Evolutionary conservation across 2,888 invertebrate genomes (phyloP).

Genomic region (Tortrix viridana): DNA sequence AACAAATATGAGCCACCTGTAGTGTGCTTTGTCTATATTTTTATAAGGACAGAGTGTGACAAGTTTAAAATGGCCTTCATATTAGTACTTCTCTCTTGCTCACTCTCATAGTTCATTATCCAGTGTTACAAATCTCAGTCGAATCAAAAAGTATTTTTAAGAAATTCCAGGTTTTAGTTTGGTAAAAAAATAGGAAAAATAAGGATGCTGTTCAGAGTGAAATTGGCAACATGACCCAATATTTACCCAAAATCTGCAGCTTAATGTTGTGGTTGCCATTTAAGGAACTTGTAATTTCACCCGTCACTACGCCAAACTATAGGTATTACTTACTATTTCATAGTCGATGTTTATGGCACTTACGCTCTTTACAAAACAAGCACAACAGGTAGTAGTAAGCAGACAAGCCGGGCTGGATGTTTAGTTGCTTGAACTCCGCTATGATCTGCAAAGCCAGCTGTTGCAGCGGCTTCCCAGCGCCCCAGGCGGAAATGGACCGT

Average conservation of each 20-base stretch:
- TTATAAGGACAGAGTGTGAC: background rate
- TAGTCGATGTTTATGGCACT: conserved; percentile 60
- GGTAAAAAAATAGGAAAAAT: too few relatives aligned
- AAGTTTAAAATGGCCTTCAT: too few relatives aligned
- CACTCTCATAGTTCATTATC: too few relatives aligned
- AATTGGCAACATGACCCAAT: too few relatives aligned
- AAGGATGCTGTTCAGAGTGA: too few relatives aligned
- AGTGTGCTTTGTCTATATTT: background rate
- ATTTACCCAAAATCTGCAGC: background rate
- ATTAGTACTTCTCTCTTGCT: too few relatives aligned
- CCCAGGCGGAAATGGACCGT: conserved; percentile 72
- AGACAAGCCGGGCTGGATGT: conserved; percentile 89
- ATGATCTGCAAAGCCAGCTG: conserved; percentile 64
- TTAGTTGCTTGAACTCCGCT: conserved; percentile 79
- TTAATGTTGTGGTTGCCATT: too few relatives aligned
- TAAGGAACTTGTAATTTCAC: too few relatives aligned
- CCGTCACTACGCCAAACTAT: background rate
- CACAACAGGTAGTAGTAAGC: conserved; percentile 89
- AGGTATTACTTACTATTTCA: too few relatives aligned
- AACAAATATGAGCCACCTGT: background rate
- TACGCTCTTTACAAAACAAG: conserved; percentile 88
- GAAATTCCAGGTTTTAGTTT: too few relatives aligned
- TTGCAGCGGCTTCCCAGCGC: conserved; percentile 66
- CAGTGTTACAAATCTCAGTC: too few relatives aligned
- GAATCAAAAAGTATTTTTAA: too few relatives aligned